A percentile compares a stretch with the other conserved stretches of the same genome.
Conservation (phyloP, 2,888 invertebrate species). For the Cataglyphis rosenhaueri region DNA sequence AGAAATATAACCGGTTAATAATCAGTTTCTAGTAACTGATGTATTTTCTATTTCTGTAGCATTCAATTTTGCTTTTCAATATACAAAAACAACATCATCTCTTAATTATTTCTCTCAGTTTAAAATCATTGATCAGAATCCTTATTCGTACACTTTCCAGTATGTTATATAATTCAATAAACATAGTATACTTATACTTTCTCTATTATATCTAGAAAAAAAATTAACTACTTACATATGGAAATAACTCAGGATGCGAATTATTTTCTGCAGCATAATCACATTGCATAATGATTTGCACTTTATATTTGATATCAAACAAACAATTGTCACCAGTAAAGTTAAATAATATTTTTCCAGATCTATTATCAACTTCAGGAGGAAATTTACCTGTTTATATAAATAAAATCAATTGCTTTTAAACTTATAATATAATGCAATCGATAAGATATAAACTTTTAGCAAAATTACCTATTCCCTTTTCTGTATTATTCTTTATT, state of each 20-base stretch:
- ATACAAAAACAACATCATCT: background rate
- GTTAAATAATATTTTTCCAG: slow-evolving; percentile 69
- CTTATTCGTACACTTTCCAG: background rate
- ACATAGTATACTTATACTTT: background rate
- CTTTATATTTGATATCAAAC: slow-evolving; percentile 67
- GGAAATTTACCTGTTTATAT: slow-evolving; percentile 73
- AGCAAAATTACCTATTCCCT: slow-evolving; percentile 76
- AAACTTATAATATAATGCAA: background rate
- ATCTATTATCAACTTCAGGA: slow-evolving; percentile 60
- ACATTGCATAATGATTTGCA: slow-evolving; percentile 77
- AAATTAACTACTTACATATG: slow-evolving; percentile 67
- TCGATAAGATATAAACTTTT: background rate
- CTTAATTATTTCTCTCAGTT: too few relatives aligned
- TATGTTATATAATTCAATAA: background rate
- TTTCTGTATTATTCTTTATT: slow-evolving; percentile 69
- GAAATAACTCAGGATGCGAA: slow-evolving; percentile 70
- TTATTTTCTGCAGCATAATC: slow-evolving; percentile 69
- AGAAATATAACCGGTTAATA: background rate
- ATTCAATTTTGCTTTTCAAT: background rate
- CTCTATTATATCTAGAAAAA: background rate
- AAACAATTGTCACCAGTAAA: slow-evolving; percentile 78
- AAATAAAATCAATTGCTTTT: slow-evolving; percentile 24
- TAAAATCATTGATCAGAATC: background rate
- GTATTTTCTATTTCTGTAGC: background rate
- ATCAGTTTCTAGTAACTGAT: background rate